Conservation (phyloP, 2,113 vertebrate genomes). For the Elachura formosa region DNA sequence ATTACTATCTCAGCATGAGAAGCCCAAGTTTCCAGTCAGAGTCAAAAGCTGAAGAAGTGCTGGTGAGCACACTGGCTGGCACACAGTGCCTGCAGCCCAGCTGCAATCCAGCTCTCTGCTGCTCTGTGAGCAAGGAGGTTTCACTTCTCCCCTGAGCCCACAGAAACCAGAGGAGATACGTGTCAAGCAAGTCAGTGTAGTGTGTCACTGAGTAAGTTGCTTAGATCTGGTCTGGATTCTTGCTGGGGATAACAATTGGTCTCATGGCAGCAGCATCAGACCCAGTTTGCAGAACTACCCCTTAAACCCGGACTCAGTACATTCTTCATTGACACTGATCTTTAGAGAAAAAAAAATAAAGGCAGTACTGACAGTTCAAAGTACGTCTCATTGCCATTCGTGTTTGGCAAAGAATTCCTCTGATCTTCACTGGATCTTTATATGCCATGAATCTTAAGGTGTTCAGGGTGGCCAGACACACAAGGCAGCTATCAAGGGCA, state of each 20-base stretch:
- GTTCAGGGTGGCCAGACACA: neutral
- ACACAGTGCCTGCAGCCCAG: neutral
- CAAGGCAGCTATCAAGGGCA: neutral
- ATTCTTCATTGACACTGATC: neutral
- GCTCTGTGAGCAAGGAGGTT: neutral
- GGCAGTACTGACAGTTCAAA: neutral
- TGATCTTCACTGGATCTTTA: neutral
- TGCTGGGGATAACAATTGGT: neutral
- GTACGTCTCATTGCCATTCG: neutral
- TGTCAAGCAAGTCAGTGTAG: neutral
- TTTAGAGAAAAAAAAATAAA: neutral
- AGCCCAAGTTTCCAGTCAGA: neutral
- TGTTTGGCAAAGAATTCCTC: slow-evolving; percentile 8
- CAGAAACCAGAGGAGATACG: neutral
- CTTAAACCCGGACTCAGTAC: neutral
- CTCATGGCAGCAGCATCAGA: neutral
- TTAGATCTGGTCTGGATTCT: neutral
- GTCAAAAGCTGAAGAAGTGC: neutral
- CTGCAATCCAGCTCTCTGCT: neutral
- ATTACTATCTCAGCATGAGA: neutral
- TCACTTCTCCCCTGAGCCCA: neutral
- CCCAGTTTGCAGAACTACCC: neutral
- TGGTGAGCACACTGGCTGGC: neutral
- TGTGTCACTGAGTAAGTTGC: neutral
- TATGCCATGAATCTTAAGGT: neutral